phyloP scores from a whole-genome alignment of 2,797 vertebrate genomes.

The Tachyglossus aculeatus region DNA sequence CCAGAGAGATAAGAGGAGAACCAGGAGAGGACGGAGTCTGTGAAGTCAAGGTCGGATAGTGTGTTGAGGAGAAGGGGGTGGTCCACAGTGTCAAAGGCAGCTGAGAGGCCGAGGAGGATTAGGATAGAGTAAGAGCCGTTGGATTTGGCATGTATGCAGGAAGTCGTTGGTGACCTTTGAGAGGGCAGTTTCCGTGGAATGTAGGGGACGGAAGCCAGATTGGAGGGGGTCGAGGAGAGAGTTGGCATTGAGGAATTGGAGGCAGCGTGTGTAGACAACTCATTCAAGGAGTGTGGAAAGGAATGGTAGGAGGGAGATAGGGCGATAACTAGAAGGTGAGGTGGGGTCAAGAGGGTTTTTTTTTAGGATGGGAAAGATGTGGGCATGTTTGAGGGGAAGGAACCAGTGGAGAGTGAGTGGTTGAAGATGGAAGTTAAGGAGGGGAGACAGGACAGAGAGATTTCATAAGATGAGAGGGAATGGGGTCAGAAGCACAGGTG shows the following conservation, averaged over 20 bases:
- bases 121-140: neutral
- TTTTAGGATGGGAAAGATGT: no score
- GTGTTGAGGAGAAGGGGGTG: no score
- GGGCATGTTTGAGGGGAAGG: no score
- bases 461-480: no score
- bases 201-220: constrained; percentile 20
- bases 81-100: no score
- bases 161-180: constrained; percentile 30
- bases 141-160: constrained; percentile 15
- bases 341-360: no score
- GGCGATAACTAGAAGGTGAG: neutral
- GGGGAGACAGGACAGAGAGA: no score
- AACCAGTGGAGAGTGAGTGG: no score
- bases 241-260: neutral
- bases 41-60: no score
- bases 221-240: constrained; percentile 34
- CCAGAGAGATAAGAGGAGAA: no score
- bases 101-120: constrained; percentile 13
- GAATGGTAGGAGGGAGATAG: neutral
- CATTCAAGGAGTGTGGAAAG: neutral
- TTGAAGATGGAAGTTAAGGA: no score
- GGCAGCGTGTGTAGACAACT: neutral
- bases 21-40: constrained; percentile 12
- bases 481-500: no score
- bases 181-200: neutral